Evolutionary conservation across 2,797 vertebrate species (phyloP).

Genomic region (Xenopus petersii): DNA sequence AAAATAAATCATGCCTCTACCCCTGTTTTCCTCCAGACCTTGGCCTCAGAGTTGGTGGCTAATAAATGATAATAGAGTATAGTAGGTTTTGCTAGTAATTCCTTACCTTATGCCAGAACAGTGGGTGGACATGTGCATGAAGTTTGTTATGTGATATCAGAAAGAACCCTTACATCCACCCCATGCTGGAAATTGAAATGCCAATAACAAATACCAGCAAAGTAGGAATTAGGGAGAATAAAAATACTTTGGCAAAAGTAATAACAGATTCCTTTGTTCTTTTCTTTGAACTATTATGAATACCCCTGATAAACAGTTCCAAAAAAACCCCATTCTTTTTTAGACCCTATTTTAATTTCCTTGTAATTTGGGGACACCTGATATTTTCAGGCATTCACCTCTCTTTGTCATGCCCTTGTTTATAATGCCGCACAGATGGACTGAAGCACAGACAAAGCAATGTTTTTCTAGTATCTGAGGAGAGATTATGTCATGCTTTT

Average conservation of each 20-base stretch:
- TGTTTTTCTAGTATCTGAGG: slow-evolving; percentile 28
- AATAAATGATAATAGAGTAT: too few relatives aligned
- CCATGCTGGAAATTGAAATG: too few relatives aligned
- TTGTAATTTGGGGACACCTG: slow-evolving; percentile 40
- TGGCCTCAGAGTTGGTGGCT: too few relatives aligned
- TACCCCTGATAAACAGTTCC: slow-evolving; percentile 10
- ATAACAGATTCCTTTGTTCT: neutral
- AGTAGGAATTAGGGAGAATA: too few relatives aligned
- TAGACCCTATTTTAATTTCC: slow-evolving; percentile 22
- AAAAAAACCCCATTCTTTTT: slow-evolving; percentile 15
- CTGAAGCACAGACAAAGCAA: slow-evolving; percentile 32
- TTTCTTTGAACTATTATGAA: neutral
- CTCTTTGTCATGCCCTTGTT: slow-evolving; percentile 32
- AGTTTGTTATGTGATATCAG: too few relatives aligned
- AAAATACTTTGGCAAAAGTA: neutral
- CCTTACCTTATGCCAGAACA: too few relatives aligned
- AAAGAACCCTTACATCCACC: too few relatives aligned
- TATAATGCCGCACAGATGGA: slow-evolving; percentile 31
- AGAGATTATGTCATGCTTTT: slow-evolving; percentile 19
- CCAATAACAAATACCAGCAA: too few relatives aligned
- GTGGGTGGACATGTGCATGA: too few relatives aligned
- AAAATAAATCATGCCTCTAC: too few relatives aligned
- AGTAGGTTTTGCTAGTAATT: too few relatives aligned
- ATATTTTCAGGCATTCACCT: slow-evolving; percentile 38
- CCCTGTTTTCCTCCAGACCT: too few relatives aligned